Percentiles rank a stretch among this genome's conserved stretches.
Conservation (phyloP, 2,888 invertebrate species). For the Amphipoea oculea region DNA sequence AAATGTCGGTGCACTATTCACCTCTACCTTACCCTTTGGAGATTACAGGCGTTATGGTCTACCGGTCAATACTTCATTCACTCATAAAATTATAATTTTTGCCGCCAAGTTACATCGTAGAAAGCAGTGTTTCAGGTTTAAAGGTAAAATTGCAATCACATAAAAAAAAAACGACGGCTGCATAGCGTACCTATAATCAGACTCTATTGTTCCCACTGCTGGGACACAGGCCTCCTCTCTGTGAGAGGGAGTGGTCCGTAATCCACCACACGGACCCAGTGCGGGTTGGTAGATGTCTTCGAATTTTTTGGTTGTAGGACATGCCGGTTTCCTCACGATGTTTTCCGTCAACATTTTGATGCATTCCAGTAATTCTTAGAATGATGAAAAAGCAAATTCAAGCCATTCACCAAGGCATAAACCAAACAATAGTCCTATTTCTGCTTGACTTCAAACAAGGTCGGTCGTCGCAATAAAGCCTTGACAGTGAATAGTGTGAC, state of each 20-base stretch:
- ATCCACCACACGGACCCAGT: too few relatives aligned
- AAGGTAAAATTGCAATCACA: background rate
- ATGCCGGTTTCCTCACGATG: too few relatives aligned
- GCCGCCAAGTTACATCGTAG: background rate
- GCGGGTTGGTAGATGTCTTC: too few relatives aligned
- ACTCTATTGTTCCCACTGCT: too few relatives aligned
- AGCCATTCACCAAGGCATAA: background rate
- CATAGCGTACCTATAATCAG: too few relatives aligned
- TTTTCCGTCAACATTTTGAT: background rate
- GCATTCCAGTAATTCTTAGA: background rate
- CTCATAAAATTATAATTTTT: background rate
- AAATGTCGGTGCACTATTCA: background rate
- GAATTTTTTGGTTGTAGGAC: too few relatives aligned
- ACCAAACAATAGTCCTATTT: conserved; percentile 12
- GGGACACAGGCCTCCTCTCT: too few relatives aligned
- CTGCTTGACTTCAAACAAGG: conserved; percentile 12
- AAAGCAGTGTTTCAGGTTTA: background rate
- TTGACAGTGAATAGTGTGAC: conserved; percentile 24
- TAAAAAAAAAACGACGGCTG: too few relatives aligned
- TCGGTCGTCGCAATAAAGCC: conserved; percentile 19
- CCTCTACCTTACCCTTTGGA: background rate
- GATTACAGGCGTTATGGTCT: background rate
- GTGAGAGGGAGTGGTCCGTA: too few relatives aligned
- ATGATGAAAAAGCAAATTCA: background rate
- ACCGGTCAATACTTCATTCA: background rate